Percentiles rank a stretch among this genome's conserved stretches.
These are phyloP conservation scores for Piscicola geometra DNA, from an alignment of 2,888 invertebrate genomes.

Conservation along the genomic window DNA sequence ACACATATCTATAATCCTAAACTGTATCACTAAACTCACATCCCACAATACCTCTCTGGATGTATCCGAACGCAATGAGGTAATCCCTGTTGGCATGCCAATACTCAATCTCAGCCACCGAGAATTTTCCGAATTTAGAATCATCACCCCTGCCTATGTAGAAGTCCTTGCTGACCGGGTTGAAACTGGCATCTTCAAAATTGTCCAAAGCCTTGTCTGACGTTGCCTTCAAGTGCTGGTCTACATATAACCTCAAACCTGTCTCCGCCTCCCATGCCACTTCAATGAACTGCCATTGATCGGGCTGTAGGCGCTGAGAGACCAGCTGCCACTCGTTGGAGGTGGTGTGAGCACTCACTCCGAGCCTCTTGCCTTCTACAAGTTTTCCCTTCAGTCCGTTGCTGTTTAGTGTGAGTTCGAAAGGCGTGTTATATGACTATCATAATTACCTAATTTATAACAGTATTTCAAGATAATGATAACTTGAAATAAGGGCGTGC, in stretches of 20 bases:
- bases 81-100: slow-evolving; percentile 53
- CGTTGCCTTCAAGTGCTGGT: slow-evolving; percentile 45
- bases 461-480: too few relatives aligned
- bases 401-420: too few relatives aligned
- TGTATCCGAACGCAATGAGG: slow-evolving; percentile 50
- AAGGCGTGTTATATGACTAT: too few relatives aligned
- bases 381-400: slow-evolving; percentile 22
- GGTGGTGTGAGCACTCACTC: slow-evolving; percentile 37
- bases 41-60: slow-evolving; percentile 54
- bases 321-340: slow-evolving; percentile 37
- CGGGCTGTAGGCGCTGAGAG: slow-evolving; percentile 37
- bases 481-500: too few relatives aligned
- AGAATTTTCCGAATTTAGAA: slow-evolving; percentile 46
- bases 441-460: too few relatives aligned
- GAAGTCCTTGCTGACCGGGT: slow-evolving; percentile 34
- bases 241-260: slow-evolving; percentile 49
- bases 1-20: not conserved
- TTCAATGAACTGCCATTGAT: slow-evolving; percentile 52
- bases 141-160: slow-evolving; percentile 41
- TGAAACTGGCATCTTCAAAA: not conserved
- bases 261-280: slow-evolving; percentile 49
- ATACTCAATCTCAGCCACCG: slow-evolving; percentile 52
- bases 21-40: not conserved
- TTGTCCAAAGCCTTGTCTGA: slow-evolving; percentile 32
- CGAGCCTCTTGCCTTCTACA: slow-evolving; percentile 43